Base-by-base conservation (phyloP, 2,113 vertebrate genomes). In the Gallinago undulata region DNA sequence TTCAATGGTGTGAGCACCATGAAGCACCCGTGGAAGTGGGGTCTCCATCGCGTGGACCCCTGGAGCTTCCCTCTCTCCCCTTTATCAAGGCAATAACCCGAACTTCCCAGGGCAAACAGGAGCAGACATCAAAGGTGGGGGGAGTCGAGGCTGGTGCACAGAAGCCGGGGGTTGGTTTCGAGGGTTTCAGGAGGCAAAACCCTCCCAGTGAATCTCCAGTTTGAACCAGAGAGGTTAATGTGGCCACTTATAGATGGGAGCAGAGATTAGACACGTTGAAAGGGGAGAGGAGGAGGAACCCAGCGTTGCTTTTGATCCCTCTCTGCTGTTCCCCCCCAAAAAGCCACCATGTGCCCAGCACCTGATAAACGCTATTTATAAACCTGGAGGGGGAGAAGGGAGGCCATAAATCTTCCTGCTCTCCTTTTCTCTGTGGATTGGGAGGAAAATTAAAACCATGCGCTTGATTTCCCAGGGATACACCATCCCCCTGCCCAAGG, bases 361-460 rank as follows among this genome's bases (percentile, higher is more conserved):
- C 98, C 98, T 98, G 98, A 99, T 98, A 98, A 97, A 98, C 72
- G 95, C 97, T 96, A 96, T 93, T 94, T 94, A 93, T 95, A 91
- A 97, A 96, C 79, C 90, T 87, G 75, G 87, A 76, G 94, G 95
- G 96, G 94, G 83, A 95, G 45, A 85, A 43, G 72, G 37, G 86
- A 72, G 97, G 96, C 92, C 94, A 97, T 98, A 98, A 98, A 99
- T 99, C 98, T 98, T 97, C 90, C 77, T 82, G 96, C 96, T 95
- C 98, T 95, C 97, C 97, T 97, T 98, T 96, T 62, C 86, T 93
- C 57, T 91, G 21, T 0, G 2, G 95, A 96, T 98, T 31, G 72
- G 96, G 97, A 98, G 96, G 97, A 98, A 98, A 98, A 99, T 98
- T 91, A 97, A 98, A 98, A 98, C 97, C 97, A 97, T 21, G 53